A percentile compares a stretch with the other conserved stretches of the same genome.
phyloP scores from a whole-genome alignment of 2,888 invertebrate genomes.

The Idaea dimidiata region DNA sequence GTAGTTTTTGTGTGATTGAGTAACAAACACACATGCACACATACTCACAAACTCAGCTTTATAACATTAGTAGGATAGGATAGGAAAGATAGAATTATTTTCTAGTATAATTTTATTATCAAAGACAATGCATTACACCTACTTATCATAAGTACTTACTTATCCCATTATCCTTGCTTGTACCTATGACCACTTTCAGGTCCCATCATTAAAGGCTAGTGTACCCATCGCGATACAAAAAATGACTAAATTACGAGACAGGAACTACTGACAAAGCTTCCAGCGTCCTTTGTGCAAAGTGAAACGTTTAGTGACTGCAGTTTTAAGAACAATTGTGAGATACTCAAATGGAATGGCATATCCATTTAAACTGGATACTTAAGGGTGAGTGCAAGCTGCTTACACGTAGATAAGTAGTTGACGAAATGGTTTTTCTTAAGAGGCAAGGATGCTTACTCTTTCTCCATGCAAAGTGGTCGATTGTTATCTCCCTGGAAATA shows the following conservation, averaged over 20 bases:
- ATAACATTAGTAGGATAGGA: no score
- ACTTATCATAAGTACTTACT: no score
- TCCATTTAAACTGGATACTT: conserved; percentile 2
- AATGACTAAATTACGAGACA: conserved; percentile 41
- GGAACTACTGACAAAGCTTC: conserved; percentile 37
- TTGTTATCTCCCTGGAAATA: no score
- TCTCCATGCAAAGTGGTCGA: no score
- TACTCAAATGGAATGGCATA: conserved; percentile 4
- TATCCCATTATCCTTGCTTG: no score
- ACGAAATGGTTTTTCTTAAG: not conserved
- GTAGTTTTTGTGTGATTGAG: no score
- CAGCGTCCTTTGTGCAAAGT: conserved; percentile 64
- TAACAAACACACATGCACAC: no score
- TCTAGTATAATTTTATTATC: no score
- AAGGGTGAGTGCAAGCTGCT: not conserved
- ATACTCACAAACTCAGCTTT: no score
- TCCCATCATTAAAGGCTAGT: not conserved
- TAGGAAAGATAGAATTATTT: no score
- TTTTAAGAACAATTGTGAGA: conserved; percentile 64
- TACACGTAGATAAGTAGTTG: not conserved
- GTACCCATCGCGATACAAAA: conserved; percentile 26
- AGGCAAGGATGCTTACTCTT: conserved; percentile 2
- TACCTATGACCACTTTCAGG: no score
- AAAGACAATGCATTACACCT: no score
- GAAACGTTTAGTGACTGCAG: conserved; percentile 64